Evolutionary conservation across 2,888 invertebrate species (phyloP), one percentile per base, ranked within the genome.

Genomic region (Baronia brevicornis): DNA sequence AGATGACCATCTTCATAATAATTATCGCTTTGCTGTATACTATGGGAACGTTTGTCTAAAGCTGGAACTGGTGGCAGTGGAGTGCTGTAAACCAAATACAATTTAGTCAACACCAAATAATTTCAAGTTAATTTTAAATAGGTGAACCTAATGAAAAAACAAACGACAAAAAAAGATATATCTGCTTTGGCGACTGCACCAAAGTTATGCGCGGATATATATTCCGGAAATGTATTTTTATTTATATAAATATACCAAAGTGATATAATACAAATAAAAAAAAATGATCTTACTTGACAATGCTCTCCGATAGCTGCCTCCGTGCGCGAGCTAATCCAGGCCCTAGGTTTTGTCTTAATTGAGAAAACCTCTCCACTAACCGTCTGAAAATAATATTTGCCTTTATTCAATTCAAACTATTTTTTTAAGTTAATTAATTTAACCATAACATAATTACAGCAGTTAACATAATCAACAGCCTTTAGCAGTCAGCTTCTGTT

Each of bases 341-440:
- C 0, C 92, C 92, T 25, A 94, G 77, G 51, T 92, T 92, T 47
- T 93, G 91, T 45, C 92, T 90, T 39, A 97, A 79, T 59, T 96
- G 94, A 3, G 89, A 90, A 64, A 96, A 96, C 40, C 96, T 86
- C 62, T 97, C 95, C 21, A 95, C 88, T 20, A 98, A 84, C 40
- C 97, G 90, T 52, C 93, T 91, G 60, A 6, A 61, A 33, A 8
- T 12, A 28, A 21, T 25, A 21, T n/a, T 24, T 14, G 35, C n/a
- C n/a, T n/a, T n/a, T n/a, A n/a, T n/a, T n/a, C n/a, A n/a, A n/a
- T n/a, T n/a, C n/a, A n/a, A n/a, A n/a, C n/a, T n/a, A n/a, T n/a
- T n/a, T n/a, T n/a, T n/a, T n/a, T n/a, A n/a, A n/a, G n/a, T n/a
- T n/a, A n/a, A n/a, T n/a, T n/a, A n/a, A n/a, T n/a, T n/a, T n/a